Evolutionary conservation across 2,113 vertebrate genomes (phyloP), one percentile per base, ranked within the genome.

Genomic region (Sciurus niger): DNA sequence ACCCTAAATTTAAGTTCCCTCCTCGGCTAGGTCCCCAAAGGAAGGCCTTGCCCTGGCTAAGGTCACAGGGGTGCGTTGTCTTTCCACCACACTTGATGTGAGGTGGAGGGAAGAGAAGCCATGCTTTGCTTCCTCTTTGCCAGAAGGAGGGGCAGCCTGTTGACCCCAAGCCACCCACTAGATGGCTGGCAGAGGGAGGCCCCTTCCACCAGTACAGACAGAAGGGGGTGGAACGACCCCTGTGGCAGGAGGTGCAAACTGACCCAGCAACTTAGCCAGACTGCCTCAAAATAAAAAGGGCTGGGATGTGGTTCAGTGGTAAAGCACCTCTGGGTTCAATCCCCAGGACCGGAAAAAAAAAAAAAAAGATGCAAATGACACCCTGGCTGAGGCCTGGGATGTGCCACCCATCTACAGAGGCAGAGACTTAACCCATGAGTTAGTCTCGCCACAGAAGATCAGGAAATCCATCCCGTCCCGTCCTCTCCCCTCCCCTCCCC

Each of bases 131-230:
- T 14, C 55, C 5, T 17, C 11, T 10, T 11, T 30, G 10, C 37
- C 58, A 37, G 74, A 67, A 73, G 55, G 63, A 53, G 37, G n/a
- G n/a, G 53, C 40, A 51, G 63, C 46, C 85, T 72, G 46, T 30
- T 32, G 58, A 30, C 34, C 40, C 37, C 24, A 34, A 37, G 40
- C n/a, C 58, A 40, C 34, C 25, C 43, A 34, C n/a, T 8, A 12
- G 68, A 17, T 0, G 20, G 18, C 22, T 3, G 53, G 79, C 53
- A 63, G 77, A 14, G 20, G 68, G 79, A 46, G 22, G 76, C 53
- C 37, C 3, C 2, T 7, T 1, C 68, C 4, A 18, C 11, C 1
- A 0, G 16, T 30, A 68, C 17, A 72, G 89, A 58, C 4, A 11
- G 11, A 28, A 22, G 34, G 83, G n/a, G 6, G 24, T 28, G 24